Conservation (phyloP, 2,888 invertebrate species). For the Galerucella nymphaeae region DNA sequence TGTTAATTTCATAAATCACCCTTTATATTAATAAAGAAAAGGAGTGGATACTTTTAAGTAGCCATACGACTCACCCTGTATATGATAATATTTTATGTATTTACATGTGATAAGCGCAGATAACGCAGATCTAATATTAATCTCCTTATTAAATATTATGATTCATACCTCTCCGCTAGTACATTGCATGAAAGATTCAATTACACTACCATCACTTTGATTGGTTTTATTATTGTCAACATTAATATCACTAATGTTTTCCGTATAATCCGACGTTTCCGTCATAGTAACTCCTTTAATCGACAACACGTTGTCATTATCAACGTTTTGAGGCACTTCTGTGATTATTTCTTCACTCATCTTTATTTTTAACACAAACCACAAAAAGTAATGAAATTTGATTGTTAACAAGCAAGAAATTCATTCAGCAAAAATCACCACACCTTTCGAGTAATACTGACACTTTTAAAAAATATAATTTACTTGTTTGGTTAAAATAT, state of each 20-base stretch:
- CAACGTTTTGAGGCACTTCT: too few species aligned
- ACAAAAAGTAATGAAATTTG: neutral
- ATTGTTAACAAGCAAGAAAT: neutral
- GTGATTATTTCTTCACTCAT: constrained; percentile 7
- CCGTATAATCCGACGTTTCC: constrained; percentile 50
- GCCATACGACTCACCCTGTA: neutral
- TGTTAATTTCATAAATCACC: too few species aligned
- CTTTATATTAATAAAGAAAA: too few species aligned
- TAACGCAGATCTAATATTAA: neutral
- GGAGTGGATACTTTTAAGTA: too few species aligned
- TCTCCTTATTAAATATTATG: constrained; percentile 2
- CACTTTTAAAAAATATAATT: neutral
- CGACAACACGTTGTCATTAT: constrained; percentile 23
- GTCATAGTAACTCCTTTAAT: constrained; percentile 48
- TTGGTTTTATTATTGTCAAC: constrained; percentile 27
- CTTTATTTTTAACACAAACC: constrained; percentile 9
- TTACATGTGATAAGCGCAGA: too few species aligned
- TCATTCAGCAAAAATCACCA: neutral
- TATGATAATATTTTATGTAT: neutral
- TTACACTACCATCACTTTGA: constrained; percentile 53
- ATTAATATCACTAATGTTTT: constrained; percentile 31
- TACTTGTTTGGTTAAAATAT: constrained; percentile 19
- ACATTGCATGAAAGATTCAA: constrained; percentile 57
- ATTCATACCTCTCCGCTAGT: constrained; percentile 58
- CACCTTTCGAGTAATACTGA: constrained; percentile 17